Evolutionary conservation across 2,888 invertebrate genomes (phyloP), one percentile per base, ranked within the genome.

Genomic region (Falcaria lacertinaria): DNA sequence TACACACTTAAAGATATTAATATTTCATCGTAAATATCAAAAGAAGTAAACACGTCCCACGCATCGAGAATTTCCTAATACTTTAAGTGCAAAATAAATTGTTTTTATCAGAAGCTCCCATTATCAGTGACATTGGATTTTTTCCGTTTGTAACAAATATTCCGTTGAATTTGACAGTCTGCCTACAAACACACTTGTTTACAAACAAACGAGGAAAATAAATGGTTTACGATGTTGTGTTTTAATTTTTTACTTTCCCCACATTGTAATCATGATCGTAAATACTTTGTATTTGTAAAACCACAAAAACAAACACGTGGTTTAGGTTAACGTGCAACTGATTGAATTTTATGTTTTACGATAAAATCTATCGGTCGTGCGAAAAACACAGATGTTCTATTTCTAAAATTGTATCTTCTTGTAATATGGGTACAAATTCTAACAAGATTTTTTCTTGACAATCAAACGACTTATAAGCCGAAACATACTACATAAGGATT

Each of bases 121-220:
- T 28, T 55, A 65, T 64, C 60, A 48, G 33, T 17, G 56, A 41
- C 63, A 59, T 54, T 62, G 51, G 55, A 45, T 48, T 51, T 43
- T 45, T 47, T 57, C 52, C 55, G 43, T 41, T 25, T 22, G 22
- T 22, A 22, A 22, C 14, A 37, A 37, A 37, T 37, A 43, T 34
- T 22, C 37, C 39, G 22, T 19, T 1, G 8, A 7, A 25, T 37
- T 22, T 8, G 8, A 15, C 19, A 19, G 13, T 16, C 22, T 25
- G 16, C 22, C 7, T 11, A 15, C 8, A 22, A 14, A 36, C 14
- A 36, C 19, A 37, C 22, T 25, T 35, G 17, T 34, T 36, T 32
- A 28, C 39, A 44, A n/a, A 13, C n/a, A 45, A 45, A 35, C 43
- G 39, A 37, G 43, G 44, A 40, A 45, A 41, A 47, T 52, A 47